Conservation (phyloP, 2,888 invertebrate genomes). For the Cryptus viduatorius region DNA sequence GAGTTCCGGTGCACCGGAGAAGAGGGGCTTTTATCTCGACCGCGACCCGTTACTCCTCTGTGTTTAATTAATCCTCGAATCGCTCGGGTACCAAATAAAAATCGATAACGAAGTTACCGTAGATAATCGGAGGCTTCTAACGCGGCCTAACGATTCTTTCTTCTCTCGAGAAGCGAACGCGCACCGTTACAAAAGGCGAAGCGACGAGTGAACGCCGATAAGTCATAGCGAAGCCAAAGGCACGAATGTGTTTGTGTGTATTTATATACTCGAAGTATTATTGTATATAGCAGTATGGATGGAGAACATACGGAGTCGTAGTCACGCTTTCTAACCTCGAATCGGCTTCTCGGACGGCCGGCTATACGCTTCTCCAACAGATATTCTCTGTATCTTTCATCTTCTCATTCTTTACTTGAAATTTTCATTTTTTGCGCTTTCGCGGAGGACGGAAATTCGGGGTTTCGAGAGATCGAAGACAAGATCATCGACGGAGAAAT, state of each 20-base stretch:
- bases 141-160: constrained; percentile 45
- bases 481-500: background rate
- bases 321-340: constrained; percentile 74
- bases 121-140: constrained; percentile 66
- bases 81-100: constrained; percentile 64
- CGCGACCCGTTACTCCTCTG: constrained; percentile 62
- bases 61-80: constrained; percentile 71
- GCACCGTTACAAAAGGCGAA: constrained; percentile 67
- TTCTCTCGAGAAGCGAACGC: constrained; percentile 26
- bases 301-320: constrained; percentile 47
- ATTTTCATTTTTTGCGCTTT: constrained; percentile 24
- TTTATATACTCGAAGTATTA: constrained; percentile 25
- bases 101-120: constrained; percentile 71
- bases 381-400: constrained; percentile 5
- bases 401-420: background rate
- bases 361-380: constrained; percentile 2
- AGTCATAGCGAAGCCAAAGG: constrained; percentile 63
- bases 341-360: constrained; percentile 20
- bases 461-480: background rate
- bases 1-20: constrained; percentile 15
- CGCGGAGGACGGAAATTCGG: background rate
- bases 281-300: constrained; percentile 34
- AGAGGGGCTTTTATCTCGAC: constrained; percentile 54
- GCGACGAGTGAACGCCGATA: constrained; percentile 64
- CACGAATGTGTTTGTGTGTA: background rate